Evolutionary conservation across 2,888 invertebrate species (phyloP).

Genomic region (Mesorhabditis sp.): DNA sequence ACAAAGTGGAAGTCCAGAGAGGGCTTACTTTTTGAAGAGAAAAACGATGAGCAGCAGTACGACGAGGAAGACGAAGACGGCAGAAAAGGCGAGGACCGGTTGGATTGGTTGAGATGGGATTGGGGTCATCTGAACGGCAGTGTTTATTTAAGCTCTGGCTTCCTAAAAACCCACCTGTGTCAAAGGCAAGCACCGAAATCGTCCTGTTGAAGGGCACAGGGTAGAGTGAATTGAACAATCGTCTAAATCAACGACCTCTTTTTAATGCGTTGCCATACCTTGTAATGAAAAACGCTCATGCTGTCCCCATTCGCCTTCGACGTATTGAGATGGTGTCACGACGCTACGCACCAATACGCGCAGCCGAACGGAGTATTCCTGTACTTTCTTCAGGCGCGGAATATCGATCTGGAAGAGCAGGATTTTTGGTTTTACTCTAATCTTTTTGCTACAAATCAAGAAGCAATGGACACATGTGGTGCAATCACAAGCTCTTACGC

Average conservation of each 20-base stretch:
- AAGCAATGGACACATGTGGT: too few relatives aligned
- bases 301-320: neutral
- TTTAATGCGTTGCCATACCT: neutral
- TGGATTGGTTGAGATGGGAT: constrained; percentile 15
- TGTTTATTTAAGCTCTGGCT: neutral
- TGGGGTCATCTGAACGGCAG: neutral
- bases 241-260: constrained; percentile 23
- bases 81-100: constrained; percentile 25
- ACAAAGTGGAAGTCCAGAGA: constrained; percentile 14
- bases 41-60: constrained; percentile 31
- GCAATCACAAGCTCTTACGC: too few relatives aligned
- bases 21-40: constrained; percentile 35
- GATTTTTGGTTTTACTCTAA: too few relatives aligned
- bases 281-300: neutral
- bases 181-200: constrained; percentile 32
- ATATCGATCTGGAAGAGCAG: too few relatives aligned
- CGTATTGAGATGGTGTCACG: neutral
- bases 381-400: neutral
- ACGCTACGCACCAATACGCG: neutral
- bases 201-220: constrained; percentile 36
- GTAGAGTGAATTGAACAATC: constrained; percentile 48
- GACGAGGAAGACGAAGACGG: constrained; percentile 35
- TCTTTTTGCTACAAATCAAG: too few relatives aligned
- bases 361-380: neutral
- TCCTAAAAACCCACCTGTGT: constrained; percentile 12